Evolutionary conservation across 2,113 vertebrate genomes (phyloP).

Genomic region (Limanda limanda): DNA sequence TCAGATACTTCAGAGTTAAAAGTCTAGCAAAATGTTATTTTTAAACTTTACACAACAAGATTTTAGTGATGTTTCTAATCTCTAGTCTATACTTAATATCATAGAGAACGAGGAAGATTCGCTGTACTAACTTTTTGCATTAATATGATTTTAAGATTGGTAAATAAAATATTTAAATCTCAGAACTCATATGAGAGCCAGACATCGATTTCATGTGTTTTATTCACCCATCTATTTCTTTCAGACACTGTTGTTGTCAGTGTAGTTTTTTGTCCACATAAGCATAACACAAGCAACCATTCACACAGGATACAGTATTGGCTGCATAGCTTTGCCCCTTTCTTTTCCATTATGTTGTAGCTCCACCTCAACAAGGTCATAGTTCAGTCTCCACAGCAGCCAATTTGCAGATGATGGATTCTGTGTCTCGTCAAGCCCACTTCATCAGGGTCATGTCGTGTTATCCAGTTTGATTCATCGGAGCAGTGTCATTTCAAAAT

Average conservation of each 20-base stretch:
- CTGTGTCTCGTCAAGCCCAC: neutral
- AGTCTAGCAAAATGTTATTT: no score
- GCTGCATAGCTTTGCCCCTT: neutral
- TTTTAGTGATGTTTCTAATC: neutral
- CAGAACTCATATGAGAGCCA: neutral
- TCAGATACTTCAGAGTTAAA: neutral
- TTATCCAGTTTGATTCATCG: neutral
- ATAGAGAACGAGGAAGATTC: neutral
- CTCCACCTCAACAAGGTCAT: neutral
- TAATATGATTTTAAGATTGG: neutral
- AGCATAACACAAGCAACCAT: neutral
- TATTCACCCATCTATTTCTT: neutral
- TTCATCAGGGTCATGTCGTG: neutral
- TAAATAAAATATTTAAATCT: neutral
- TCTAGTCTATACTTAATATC: neutral
- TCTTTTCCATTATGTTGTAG: neutral
- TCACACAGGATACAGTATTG: neutral
- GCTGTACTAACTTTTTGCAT: neutral
- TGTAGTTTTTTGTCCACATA: neutral
- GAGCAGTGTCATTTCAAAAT: slow-evolving; percentile 1
- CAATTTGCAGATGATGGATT: neutral
- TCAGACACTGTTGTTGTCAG: neutral
- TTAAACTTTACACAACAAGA: no score
- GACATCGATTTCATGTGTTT: neutral
- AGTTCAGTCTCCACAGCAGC: slow-evolving; percentile 3